Evolutionary conservation across 64 coral and sea anemone genomes (phyloP).

Genomic region (Porites australiensis): DNA sequence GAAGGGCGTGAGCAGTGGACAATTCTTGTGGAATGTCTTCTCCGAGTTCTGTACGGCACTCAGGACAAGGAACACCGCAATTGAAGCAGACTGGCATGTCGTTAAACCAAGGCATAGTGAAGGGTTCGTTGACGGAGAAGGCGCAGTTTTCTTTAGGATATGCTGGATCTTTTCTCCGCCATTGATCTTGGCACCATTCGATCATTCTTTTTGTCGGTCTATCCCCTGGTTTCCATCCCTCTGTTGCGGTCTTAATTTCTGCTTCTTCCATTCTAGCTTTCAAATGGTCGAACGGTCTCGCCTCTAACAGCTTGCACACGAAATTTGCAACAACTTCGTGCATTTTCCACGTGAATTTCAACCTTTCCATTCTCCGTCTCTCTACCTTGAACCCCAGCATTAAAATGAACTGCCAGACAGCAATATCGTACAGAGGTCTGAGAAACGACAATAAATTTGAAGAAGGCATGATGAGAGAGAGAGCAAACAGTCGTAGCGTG

Average conservation of each 20-base stretch:
- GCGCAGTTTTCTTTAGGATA: constrained; percentile 7
- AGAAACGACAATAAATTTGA: constrained; percentile 38
- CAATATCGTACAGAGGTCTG: constrained; percentile 48
- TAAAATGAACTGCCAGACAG: constrained; percentile 57
- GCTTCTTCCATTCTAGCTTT: constrained; percentile 8
- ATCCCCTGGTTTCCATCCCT: constrained; percentile 32
- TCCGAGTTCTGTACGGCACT: too few relatives aligned
- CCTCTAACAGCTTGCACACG: constrained; percentile 51
- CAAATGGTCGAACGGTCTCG: constrained; percentile 31
- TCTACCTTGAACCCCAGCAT: constrained; percentile 10
- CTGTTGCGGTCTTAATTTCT: background rate
- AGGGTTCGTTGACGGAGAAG: background rate
- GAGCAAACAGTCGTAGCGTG: background rate
- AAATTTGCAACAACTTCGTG: constrained; percentile 45
- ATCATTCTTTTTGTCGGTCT: constrained; percentile 13
- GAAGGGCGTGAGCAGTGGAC: constrained; percentile 20
- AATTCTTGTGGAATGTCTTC: constrained; percentile 26
- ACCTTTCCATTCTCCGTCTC: background rate
- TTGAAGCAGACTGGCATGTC: constrained; percentile 51
- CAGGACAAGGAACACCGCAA: constrained; percentile 56
- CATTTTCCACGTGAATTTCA: constrained; percentile 40
- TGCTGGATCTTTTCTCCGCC: constrained; percentile 57
- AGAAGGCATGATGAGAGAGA: constrained; percentile 8
- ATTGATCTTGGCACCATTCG: too few relatives aligned
- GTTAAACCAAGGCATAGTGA: constrained; percentile 22